Evolutionary conservation across 2,888 invertebrate species (phyloP), one percentile per base, ranked within the genome.

Genomic region (Thera obeliscata): DNA sequence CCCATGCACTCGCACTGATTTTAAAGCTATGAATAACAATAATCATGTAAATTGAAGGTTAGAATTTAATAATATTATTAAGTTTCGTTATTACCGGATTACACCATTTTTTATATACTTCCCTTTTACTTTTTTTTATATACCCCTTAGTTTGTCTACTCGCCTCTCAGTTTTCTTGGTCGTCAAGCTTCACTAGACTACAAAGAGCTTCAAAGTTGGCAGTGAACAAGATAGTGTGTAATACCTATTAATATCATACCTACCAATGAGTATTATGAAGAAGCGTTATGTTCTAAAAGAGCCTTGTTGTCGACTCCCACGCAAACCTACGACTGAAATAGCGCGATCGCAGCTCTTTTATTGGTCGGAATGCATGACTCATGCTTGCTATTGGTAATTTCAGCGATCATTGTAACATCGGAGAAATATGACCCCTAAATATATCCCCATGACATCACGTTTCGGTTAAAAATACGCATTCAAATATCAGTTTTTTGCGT

Each of bases 251-350:
- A 82, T 87, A 59, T 22, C 2, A 58, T 4, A 33, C 6, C 33
- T 38, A 55, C 56, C 58, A 59, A 56, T 78, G 74, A 79, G 85
- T 86, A 85, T 89, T 88, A 84, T 78, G 79, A 83, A 80, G 76
- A 80, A 78, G 78, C 77, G 83, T 85, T 86, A 86, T 87, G 84
- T 85, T 86, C 82, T 82, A 87, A 87, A 88, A 76, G 82, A 89
- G 87, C 88, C 90, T 92, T 91, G 92, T 91, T 90, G 79, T 86
- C 76, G 76, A 81, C 87, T 81, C 92, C 93, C 87, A 93, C 93
- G 88, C 84, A 82, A 80, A 75, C 80, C 78, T 71, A 77, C 75
- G 78, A 71, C 86, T 77, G 82, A 90, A 91, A 89, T 89, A 87
- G 82, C 78, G 71, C 78, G 78, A 81, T 82, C 78, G 22, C 70